Base-by-base conservation (phyloP, 2,888 invertebrate species). In the Camponotus fellah region DNA sequence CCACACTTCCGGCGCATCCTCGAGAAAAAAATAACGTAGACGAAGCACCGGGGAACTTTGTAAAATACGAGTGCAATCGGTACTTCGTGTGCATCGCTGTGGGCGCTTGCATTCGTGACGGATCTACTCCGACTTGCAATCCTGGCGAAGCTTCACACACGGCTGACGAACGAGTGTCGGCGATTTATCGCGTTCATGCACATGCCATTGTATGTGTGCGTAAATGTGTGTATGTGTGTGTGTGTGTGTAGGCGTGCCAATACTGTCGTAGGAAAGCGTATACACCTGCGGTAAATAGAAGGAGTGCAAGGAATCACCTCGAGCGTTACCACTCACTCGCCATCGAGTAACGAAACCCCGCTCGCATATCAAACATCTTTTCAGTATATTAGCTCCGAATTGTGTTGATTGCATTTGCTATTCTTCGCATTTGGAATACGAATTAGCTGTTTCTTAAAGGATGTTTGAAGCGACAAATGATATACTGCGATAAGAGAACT, bases 101-200 rank as follows among this genome's bases (percentile, higher is more conserved):
- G 82, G 49, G 72, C 72, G 69, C 49, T 76, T 68, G 64, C 85
- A 68, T 77, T 82, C 82, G 85, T 86, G 85, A 85, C 82, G 82
- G 66, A 86, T 84, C 72, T 75, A 74, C 66, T 71, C 26, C 75
- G 68, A 46, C 84, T 82, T 56, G 37, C 68, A 68, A 75, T 84
- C 82, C 84, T 49, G 43, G 43, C 62, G 17, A 66, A 71, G 71
- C 46, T 21, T 71, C 71, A 76, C 75, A 69, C 62, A 76, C 69
- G 58, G 65, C 46, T 53, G 71, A 56, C 60, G 74, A 79, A 83
- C 83, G 60, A 83, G 84, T 46, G 72, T 60, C 66, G 86, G 66
- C 86, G 86, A 86, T 85, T 86, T 86, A 86, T 86, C 84, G 86
- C 84, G 62, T 84, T 69, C 75, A 53, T 69, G 64, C 56, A 80